Evolutionary conservation across 2,113 vertebrate genomes (phyloP).

Genomic region (Chamaetylas fuelleborni): DNA sequence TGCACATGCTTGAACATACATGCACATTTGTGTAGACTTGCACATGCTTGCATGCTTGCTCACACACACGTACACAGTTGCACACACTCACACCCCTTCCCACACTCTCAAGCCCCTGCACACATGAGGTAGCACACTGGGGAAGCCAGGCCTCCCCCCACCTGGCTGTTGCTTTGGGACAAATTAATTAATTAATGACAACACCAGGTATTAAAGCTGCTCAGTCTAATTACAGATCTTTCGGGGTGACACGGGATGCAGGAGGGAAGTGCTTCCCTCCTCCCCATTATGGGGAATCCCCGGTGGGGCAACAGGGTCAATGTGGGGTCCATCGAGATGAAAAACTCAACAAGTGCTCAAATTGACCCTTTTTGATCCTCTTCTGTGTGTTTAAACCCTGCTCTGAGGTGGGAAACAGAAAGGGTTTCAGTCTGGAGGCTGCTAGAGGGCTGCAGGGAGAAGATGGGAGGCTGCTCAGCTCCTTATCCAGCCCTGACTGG

Average conservation of each 20-base stretch:
- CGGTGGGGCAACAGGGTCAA: fast-evolving
- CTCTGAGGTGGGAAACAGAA: fast-evolving
- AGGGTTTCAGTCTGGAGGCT: background rate
- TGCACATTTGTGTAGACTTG: fast-evolving
- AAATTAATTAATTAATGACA: background rate
- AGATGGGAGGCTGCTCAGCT: too few relatives aligned
- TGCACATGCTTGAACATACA: fast-evolving
- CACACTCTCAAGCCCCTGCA: background rate
- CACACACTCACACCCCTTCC: background rate
- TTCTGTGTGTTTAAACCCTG: background rate
- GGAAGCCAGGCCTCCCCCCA: background rate
- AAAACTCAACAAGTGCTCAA: background rate
- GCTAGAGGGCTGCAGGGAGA: background rate
- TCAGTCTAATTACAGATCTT: background rate
- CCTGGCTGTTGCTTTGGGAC: background rate
- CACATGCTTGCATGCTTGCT: background rate
- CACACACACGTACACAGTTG: background rate
- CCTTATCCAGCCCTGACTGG: background rate
- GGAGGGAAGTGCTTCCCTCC: background rate
- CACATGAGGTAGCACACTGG: fast-evolving
- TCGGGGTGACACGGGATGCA: fast-evolving
- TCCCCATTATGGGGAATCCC: background rate
- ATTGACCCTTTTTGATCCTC: background rate
- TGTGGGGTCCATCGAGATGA: fast-evolving
- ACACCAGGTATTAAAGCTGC: background rate